Evolutionary conservation across 2,113 vertebrate species (phyloP).

Genomic region (Trematomus loennbergii): DNA sequence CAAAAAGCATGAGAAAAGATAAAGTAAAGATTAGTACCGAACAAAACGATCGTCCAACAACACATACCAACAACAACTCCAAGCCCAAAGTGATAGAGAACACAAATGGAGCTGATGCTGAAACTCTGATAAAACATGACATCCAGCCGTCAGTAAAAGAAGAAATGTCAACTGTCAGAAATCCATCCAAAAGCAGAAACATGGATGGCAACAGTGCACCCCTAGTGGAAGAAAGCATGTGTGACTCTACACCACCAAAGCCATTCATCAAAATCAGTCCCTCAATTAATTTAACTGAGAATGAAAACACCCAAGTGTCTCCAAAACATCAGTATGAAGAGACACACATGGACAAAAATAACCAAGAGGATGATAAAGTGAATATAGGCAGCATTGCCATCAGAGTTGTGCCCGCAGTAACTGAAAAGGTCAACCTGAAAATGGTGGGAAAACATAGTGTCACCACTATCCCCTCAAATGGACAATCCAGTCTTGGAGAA

Average conservation of each 20-base stretch:
- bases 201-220: slow-evolving; percentile 16
- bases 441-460: slow-evolving; percentile 19
- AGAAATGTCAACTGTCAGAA: slow-evolving; percentile 4
- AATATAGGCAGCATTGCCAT: slow-evolving; percentile 72
- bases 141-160: slow-evolving; percentile 21
- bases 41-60: slow-evolving; percentile 12
- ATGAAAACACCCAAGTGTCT: slow-evolving; percentile 25
- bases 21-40: slow-evolving; percentile 2
- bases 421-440: slow-evolving; percentile 10
- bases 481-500: slow-evolving; percentile 19
- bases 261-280: slow-evolving; percentile 8
- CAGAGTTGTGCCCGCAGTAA: slow-evolving; percentile 56
- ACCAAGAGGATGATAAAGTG: slow-evolving; percentile 46
- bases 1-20: slow-evolving; percentile 21
- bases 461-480: slow-evolving; percentile 1
- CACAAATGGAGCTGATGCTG: neutral
- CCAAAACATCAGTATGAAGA: slow-evolving; percentile 19
- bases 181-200: slow-evolving; percentile 17
- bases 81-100: neutral
- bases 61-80: slow-evolving; percentile 4
- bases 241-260: slow-evolving; percentile 1
- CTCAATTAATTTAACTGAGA: slow-evolving; percentile 5
- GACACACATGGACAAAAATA: slow-evolving; percentile 25
- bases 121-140: slow-evolving; percentile 11
- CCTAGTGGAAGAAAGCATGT: slow-evolving; percentile 31